Evolutionary conservation across 2,797 vertebrate species (phyloP).

Genomic region (Podarcis lilfordi): DNA sequence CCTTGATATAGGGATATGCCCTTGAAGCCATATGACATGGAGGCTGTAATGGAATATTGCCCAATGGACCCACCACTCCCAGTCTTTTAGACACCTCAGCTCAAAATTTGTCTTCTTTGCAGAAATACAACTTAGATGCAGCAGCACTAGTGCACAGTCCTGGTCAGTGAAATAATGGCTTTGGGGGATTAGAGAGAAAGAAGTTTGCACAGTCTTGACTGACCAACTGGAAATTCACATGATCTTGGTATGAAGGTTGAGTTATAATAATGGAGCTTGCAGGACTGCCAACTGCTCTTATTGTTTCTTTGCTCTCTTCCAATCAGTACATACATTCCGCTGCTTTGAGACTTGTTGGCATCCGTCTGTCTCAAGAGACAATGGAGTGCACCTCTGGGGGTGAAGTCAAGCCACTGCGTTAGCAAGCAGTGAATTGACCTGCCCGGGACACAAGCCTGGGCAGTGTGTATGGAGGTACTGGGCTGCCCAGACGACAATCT

Average conservation of each 20-base stretch:
- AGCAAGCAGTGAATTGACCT: too few species aligned
- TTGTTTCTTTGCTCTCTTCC: neutral
- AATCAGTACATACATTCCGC: neutral
- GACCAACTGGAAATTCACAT: neutral
- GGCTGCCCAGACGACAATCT: too few species aligned
- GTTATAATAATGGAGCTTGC: neutral
- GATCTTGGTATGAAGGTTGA: neutral
- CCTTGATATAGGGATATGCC: neutral
- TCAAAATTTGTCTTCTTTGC: neutral
- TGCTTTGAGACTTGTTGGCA: neutral
- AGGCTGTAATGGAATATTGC: neutral
- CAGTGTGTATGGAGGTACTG: too few species aligned
- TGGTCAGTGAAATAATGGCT: neutral
- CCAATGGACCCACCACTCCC: neutral
- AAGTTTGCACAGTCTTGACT: neutral
- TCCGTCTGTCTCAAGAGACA: too few species aligned
- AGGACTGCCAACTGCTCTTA: neutral
- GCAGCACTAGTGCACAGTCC: neutral
- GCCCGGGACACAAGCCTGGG: too few species aligned
- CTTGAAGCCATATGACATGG: neutral
- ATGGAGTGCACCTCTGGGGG: too few species aligned
- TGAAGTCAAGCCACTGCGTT: too few species aligned
- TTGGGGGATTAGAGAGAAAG: neutral
- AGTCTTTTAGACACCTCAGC: neutral
- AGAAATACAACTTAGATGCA: neutral